Base-by-base conservation (phyloP, 2,888 invertebrate species). In the Cryptus viduatorius region DNA sequence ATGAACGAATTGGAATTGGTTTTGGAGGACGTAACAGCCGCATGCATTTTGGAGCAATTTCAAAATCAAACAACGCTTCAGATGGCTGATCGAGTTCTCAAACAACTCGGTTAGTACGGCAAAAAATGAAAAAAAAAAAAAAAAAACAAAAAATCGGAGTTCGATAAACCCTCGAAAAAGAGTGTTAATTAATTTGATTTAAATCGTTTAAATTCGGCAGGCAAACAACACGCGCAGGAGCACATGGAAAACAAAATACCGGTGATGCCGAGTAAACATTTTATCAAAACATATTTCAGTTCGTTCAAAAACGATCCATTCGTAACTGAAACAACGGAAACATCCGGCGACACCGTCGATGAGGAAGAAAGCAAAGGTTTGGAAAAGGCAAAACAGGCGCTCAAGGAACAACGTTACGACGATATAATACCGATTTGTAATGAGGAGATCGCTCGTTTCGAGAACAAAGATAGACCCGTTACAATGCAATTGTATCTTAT, bases 11-110 rank as follows among this genome's bases (percentile, higher is more conserved):
- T 98, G 89, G 96, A 96, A 82, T 95, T 96, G 86, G 97, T 98
- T 82, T 94, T 99, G 73, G 98, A 98, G 94, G 99, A 99, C 95
- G 96, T 98, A 0, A 99, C 98, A 0, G 97, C 98, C 37, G 97
- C 98, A 19, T 98, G 98, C 92, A 96, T 99, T 88, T 94, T 99
- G 86, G 98, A 99, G 94, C 95, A 96, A 89, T 99, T 98, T 94
- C 96, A 96, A 91, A 98, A 98, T 91, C 96, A 96, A 89, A 95
- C 95, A 85, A 97, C 97, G 29, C 94, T 99, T 31, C 94, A 96
- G 82, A 96, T 97, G 94, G 98, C 98, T 31, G 99, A 99, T 94
- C 95, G 97, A 76, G 96, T 99, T 76, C 95, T 99, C 10, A 98
- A 98, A 93, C 96, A 97, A 87, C 95, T 98, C 83, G 97, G 98